Conservation (phyloP, 2,113 vertebrate genomes). For the Todiramphus saurophagus region DNA sequence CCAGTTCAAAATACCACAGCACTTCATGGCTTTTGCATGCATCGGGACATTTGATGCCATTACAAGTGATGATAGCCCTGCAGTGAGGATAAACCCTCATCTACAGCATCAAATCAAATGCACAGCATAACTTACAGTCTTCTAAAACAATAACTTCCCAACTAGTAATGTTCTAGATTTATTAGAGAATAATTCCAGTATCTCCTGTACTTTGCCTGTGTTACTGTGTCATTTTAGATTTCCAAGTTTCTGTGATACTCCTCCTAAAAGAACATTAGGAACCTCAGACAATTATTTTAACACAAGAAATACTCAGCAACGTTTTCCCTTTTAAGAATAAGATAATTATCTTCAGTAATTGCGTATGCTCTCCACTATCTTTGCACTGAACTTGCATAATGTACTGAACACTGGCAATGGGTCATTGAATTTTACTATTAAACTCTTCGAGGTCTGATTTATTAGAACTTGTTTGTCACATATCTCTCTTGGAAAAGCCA, state of each 20-base stretch:
- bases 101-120: neutral
- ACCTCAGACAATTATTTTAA: slow-evolving; percentile 42
- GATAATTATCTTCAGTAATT: slow-evolving; percentile 67
- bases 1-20: neutral
- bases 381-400: slow-evolving; percentile 38
- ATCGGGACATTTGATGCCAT: neutral
- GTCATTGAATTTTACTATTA: slow-evolving; percentile 68
- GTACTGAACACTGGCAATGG: slow-evolving; percentile 47
- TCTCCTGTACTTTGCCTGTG: neutral
- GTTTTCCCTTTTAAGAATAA: slow-evolving; percentile 36
- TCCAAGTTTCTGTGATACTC: neutral
- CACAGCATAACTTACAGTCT: neutral
- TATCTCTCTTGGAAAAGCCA: slow-evolving; percentile 58
- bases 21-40: neutral
- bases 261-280: slow-evolving; percentile 23
- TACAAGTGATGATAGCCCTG: neutral
- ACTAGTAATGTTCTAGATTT: neutral
- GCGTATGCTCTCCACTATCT: slow-evolving; percentile 17
- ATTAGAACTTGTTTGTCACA: slow-evolving; percentile 61
- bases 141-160: neutral
- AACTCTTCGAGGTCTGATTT: slow-evolving; percentile 62
- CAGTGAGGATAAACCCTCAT: neutral
- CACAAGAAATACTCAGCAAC: slow-evolving; percentile 34
- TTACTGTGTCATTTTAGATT: slow-evolving; percentile 30
- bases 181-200: slow-evolving; percentile 4